phyloP scores from a whole-genome alignment of 2,113 vertebrate genomes.

The Malurus melanocephalus region DNA sequence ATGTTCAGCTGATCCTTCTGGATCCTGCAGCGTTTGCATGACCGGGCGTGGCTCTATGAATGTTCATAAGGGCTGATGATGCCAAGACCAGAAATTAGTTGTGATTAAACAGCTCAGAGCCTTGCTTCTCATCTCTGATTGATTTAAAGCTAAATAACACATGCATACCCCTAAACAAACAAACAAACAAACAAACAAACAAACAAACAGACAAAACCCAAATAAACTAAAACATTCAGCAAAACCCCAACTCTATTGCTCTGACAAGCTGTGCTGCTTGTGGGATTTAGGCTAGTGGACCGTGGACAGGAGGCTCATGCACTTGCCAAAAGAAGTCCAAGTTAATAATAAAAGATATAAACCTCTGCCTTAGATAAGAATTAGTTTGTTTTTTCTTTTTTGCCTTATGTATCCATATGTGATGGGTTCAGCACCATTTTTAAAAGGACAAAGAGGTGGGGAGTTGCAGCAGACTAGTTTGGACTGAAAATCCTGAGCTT shows the following conservation, averaged over 20 bases:
- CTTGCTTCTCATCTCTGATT: neutral
- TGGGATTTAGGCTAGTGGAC: neutral
- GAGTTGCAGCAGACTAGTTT: slow-evolving; percentile 3
- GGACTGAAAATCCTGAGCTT: slow-evolving; percentile 47
- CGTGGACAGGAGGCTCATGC: fast-evolving
- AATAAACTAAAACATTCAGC: neutral
- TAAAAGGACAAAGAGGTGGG: neutral
- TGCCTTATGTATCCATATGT: neutral
- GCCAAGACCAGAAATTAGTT: neutral
- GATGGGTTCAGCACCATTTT: slow-evolving; percentile 35
- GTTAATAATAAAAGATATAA: neutral
- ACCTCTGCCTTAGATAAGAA: slow-evolving; percentile 12
- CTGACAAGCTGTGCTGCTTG: neutral
- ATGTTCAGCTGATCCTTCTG: neutral
- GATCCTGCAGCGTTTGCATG: neutral
- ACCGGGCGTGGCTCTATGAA: neutral
- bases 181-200: too few relatives aligned
- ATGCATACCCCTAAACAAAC: neutral
- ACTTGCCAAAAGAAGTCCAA: neutral
- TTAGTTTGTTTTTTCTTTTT: neutral
- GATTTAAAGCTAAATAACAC: neutral
- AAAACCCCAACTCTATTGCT: neutral
- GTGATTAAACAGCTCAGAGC: neutral
- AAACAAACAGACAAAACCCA: neutral
- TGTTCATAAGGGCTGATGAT: neutral